phyloP scores from a whole-genome alignment of 2,797 vertebrate species.

The Tapera naevia region DNA sequence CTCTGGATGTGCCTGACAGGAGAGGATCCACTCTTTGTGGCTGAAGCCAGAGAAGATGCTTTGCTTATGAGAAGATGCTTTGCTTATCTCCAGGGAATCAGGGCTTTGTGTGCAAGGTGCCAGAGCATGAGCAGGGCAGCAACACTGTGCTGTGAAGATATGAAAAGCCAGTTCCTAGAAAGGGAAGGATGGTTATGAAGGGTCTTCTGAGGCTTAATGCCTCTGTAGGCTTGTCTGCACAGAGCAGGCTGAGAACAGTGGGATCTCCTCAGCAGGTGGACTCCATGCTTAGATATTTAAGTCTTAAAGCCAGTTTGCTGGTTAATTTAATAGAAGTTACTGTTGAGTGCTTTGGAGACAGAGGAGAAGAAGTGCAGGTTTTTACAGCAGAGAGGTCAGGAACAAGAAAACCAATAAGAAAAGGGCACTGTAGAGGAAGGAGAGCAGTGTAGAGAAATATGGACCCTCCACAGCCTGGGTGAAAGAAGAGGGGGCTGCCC shows the following conservation, averaged over 20 bases:
- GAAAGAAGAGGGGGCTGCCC: neutral
- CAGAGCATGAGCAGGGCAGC: neutral
- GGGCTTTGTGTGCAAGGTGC: neutral
- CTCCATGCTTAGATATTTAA: neutral
- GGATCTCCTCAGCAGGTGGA: neutral
- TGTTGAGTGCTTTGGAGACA: neutral
- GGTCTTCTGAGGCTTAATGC: neutral
- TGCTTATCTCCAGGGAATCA: neutral
- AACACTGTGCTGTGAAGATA: neutral
- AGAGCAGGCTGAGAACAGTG: neutral
- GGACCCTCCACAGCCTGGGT: neutral
- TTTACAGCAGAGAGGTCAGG: neutral
- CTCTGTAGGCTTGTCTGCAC: neutral
- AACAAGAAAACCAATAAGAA: neutral
- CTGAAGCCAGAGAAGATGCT: neutral
- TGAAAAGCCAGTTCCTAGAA: neutral
- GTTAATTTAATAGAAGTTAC: neutral
- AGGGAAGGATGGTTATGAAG: neutral
- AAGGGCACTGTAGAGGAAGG: neutral
- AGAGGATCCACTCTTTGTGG: neutral
- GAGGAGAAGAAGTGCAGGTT: neutral
- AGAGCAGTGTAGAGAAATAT: neutral
- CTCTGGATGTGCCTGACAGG: neutral
- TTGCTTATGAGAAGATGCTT: neutral
- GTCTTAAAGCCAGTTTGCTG: neutral